phyloP scores from a whole-genome alignment of 2,797 vertebrate genomes.

The Rhinatrema bivittatum region DNA sequence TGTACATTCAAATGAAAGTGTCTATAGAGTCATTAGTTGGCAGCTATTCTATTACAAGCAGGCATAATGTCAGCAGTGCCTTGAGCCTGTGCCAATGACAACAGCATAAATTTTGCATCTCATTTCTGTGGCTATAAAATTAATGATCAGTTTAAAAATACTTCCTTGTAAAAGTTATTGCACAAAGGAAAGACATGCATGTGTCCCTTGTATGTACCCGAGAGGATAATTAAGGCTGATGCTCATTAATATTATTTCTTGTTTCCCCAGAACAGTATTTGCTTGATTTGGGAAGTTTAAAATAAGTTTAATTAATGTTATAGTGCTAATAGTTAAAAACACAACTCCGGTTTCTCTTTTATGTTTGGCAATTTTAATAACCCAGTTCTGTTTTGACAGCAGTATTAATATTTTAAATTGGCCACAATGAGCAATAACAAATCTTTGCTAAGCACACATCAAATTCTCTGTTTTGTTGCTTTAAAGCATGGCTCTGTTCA shows the following conservation, averaged over 20 bases:
- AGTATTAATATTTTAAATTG: too few relatives aligned
- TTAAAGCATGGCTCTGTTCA: too few relatives aligned
- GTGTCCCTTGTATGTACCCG: constrained; percentile 61
- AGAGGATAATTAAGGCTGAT: constrained; percentile 59
- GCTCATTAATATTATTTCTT: constrained; percentile 59
- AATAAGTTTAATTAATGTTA: constrained; percentile 47
- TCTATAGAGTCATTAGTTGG: constrained; percentile 67
- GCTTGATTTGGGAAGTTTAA: constrained; percentile 47
- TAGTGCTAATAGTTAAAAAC: constrained; percentile 40
- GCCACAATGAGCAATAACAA: too few relatives aligned
- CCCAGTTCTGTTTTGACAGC: too few relatives aligned
- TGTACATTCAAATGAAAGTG: constrained; percentile 63
- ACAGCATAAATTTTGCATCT: constrained; percentile 75
- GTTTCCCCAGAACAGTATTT: constrained; percentile 44
- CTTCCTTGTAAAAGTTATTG: constrained; percentile 70
- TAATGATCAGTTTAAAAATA: constrained; percentile 77
- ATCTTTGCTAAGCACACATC: too few relatives aligned
- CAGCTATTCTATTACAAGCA: constrained; percentile 68
- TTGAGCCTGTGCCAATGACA: constrained; percentile 69
- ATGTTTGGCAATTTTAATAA: too few relatives aligned
- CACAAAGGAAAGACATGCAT: constrained; percentile 54
- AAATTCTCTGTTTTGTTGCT: too few relatives aligned
- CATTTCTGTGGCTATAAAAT: constrained; percentile 71
- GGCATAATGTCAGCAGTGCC: constrained; percentile 63
- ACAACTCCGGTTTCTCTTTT: constrained; percentile 26